Evolutionary conservation across 2,888 invertebrate species (phyloP).

Genomic region (Sinelater perroti): DNA sequence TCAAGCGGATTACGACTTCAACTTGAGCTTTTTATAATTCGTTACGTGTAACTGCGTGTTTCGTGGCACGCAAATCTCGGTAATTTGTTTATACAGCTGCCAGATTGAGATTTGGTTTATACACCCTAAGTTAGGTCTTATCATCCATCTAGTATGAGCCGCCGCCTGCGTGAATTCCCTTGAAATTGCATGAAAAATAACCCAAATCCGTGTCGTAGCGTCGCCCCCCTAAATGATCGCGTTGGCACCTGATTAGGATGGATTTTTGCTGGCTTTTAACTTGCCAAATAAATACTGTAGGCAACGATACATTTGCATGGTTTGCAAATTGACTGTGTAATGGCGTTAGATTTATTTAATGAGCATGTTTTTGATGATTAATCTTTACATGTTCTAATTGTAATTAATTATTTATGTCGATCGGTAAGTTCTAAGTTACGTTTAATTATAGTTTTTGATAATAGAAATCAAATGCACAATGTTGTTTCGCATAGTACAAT

Average conservation of each 20-base stretch:
- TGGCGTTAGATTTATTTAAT: too few relatives aligned
- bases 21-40: slow-evolving; percentile 11
- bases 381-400: too few relatives aligned
- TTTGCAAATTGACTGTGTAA: too few relatives aligned
- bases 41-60: neutral
- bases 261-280: slow-evolving; percentile 1
- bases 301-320: too few relatives aligned
- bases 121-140: neutral
- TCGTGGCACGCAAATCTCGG: slow-evolving; percentile 13
- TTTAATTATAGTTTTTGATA: too few relatives aligned
- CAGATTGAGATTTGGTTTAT: slow-evolving; percentile 7
- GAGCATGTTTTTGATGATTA: too few relatives aligned
- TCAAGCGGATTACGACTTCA: slow-evolving; percentile 4
- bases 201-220: neutral
- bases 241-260: neutral
- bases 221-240: neutral
- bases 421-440: too few relatives aligned
- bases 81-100: slow-evolving; percentile 8
- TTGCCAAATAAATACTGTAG: too few relatives aligned
- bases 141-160: slow-evolving; percentile 9
- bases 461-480: too few relatives aligned
- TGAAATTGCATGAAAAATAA: slow-evolving; percentile 3
- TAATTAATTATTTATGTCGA: too few relatives aligned
- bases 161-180: neutral
- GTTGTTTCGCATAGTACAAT: too few relatives aligned